Percentiles rank a stretch among this genome's conserved stretches.
Conservation (phyloP, 1,140 invertebrate genomes). For the Mesaphorura yosii region DNA sequence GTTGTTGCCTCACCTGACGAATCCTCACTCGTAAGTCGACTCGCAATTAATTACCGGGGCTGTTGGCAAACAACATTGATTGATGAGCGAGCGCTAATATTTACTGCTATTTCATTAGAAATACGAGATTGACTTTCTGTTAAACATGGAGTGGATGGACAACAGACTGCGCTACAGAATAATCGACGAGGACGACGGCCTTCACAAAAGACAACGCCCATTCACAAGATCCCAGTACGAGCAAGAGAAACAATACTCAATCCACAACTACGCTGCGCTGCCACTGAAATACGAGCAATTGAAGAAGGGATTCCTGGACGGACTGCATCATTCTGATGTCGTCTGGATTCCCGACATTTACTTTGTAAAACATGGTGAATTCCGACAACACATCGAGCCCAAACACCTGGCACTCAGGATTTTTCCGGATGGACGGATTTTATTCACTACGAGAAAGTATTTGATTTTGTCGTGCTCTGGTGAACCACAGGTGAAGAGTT, state of each 20-base stretch:
- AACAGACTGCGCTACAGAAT: constrained; percentile 72
- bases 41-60: no score
- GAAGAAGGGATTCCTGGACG: constrained; percentile 73
- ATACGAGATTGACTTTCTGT: constrained; percentile 86
- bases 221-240: no score
- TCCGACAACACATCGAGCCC: constrained; percentile 78
- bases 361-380: constrained; percentile 90
- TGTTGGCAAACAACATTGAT: no score
- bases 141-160: constrained; percentile 84
- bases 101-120: no score
- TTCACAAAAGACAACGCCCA: no score
- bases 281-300: constrained; percentile 21
- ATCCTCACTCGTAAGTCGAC: constrained; percentile 73
- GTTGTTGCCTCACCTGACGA: constrained; percentile 88
- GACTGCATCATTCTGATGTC: constrained; percentile 75
- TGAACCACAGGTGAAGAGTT: constrained; percentile 71
- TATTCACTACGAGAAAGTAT: constrained; percentile 56
- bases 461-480: constrained; percentile 84
- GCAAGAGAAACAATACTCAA: no score
- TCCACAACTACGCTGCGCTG: constrained; percentile 9
- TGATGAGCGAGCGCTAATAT: constrained; percentile 32
- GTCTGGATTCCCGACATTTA: constrained; percentile 88
- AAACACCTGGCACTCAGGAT: constrained; percentile 80
- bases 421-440: constrained; percentile 46
- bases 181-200: constrained; percentile 41